A percentile compares a stretch with the other conserved stretches of the same genome.
These are phyloP conservation scores for Musca vetustissima DNA, from an alignment of 1,140 invertebrate genomes.

Conservation along the genomic window DNA sequence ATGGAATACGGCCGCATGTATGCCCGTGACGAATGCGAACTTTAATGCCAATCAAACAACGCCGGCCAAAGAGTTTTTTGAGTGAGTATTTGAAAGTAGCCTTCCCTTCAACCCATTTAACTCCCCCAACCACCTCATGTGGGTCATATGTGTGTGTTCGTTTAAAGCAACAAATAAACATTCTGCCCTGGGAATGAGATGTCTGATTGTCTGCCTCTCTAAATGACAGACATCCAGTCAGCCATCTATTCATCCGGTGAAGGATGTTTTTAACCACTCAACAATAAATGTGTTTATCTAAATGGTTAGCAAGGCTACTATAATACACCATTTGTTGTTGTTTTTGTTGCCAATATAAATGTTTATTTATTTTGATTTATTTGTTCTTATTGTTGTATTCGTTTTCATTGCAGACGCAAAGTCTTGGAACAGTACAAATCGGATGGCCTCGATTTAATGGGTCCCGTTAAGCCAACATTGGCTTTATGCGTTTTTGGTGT, in stretches of 20 bases:
- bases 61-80: slow-evolving; percentile 91
- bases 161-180: no score
- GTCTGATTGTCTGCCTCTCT: no score
- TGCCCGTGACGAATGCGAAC: slow-evolving; percentile 62
- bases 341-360: background rate
- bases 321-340: no score
- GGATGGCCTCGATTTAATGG: slow-evolving; percentile 81
- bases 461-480: slow-evolving; percentile 85
- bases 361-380: slow-evolving; percentile 20
- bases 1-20: slow-evolving; percentile 88
- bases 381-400: no score
- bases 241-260: no score
- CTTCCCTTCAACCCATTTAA: no score
- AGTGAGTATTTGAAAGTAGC: slow-evolving; percentile 67
- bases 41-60: slow-evolving; percentile 63
- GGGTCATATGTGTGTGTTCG: background rate
- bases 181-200: no score
- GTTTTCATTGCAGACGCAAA: slow-evolving; percentile 62
- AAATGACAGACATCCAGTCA: no score
- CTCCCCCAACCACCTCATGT: background rate
- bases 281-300: slow-evolving; percentile 9
- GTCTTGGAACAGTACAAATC: slow-evolving; percentile 84
- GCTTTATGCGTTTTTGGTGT: slow-evolving; percentile 88
- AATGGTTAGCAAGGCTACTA: no score
- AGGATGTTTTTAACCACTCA: background rate